Evolutionary conservation across 2,888 invertebrate genomes (phyloP), one percentile per base, ranked within the genome.

Genomic region (Caenorhabditis wallacei): DNA sequence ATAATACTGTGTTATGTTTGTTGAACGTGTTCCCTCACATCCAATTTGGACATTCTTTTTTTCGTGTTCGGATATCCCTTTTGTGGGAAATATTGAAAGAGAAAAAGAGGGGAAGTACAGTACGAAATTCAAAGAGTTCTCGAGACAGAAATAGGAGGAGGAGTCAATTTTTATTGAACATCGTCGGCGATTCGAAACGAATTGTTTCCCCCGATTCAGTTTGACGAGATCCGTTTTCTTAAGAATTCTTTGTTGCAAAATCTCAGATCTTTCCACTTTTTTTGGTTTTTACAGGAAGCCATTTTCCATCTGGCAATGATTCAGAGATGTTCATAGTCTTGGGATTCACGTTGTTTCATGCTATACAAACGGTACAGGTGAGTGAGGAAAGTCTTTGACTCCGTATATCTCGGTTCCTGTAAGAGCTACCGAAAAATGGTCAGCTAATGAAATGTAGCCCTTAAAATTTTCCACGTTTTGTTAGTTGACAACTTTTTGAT

Each of bases 1-100:
- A 30, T 16, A 37, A 4, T 26, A 56, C 56, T n/a, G n/a, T 26
- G 26, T 56, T 56, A 53, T 79, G 68, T 80, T 80, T 80, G 80
- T 80, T 80, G 72, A 74, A 80, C 80, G 80, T 80, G 80, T 80
- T 80, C 80, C 43, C 48, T 51, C n/a, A 53, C 56, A 8, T 26
- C 64, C 56, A 66, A 71, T 71, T 75, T 75, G 64, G 56, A 66
- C 56, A 64, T 75, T 48, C 46, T 66, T 66, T 64, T 66, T 56
- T 75, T n/a, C 66, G 57, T 72, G 71, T 69, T 63, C 26, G 53
- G 61, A 64, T 13, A 20, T 13, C 22, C 1, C 37, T n/a, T 8
- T 35, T 26, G 72, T 37, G 54, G 72, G 61, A 61, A 72, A 72
- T 63, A 35, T 56, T n/a, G n/a, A n/a, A n/a, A n/a, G 20, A 26